These are phyloP conservation scores for Drosophila malerkotliana DNA, from an alignment of 1,140 invertebrate species.

Conservation along the genomic window DNA sequence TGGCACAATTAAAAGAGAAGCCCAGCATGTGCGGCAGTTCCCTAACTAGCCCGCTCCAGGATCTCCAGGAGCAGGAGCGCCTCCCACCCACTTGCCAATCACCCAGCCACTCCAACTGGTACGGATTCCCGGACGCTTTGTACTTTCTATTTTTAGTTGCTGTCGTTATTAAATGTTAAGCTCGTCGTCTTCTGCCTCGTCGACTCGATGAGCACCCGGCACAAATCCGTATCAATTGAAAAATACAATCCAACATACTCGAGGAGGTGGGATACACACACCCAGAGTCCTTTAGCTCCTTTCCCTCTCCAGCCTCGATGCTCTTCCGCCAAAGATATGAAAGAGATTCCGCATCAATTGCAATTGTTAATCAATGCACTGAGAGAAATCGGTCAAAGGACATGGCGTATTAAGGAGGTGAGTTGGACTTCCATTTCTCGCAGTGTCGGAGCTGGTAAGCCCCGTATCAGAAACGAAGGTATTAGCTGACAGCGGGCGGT, in stretches of 20 bases:
- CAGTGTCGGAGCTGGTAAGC: conserved; percentile 6
- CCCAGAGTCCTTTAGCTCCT: background rate
- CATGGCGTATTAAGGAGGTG: too few relatives aligned
- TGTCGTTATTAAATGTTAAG: conserved; percentile 79
- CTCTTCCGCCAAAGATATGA: conserved; percentile 24
- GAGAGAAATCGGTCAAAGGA: background rate
- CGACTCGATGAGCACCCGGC: conserved; percentile 60
- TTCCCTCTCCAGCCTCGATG: background rate
- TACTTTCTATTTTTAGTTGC: conserved; percentile 57
- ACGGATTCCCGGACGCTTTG: conserved; percentile 29
- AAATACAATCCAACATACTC: conserved; percentile 43
- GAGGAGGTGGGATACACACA: conserved; percentile 13
- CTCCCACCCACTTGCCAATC: conserved; percentile 7
- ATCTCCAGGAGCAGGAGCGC: background rate
- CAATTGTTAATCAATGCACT: conserved; percentile 13
- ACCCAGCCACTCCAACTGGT: conserved; percentile 49
- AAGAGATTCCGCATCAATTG: conserved; percentile 14
- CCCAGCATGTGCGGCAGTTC: conserved; percentile 65
- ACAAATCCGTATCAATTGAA: conserved; percentile 72
- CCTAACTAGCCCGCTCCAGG: conserved; percentile 23
- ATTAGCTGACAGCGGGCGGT: conserved; percentile 74
- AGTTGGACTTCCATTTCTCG: background rate
- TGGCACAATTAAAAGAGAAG: conserved; percentile 73
- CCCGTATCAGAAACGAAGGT: conserved; percentile 14
- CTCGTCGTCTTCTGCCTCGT: conserved; percentile 69